Base-by-base conservation (phyloP, 2,797 vertebrate genomes). In the Coluber constrictor region DNA sequence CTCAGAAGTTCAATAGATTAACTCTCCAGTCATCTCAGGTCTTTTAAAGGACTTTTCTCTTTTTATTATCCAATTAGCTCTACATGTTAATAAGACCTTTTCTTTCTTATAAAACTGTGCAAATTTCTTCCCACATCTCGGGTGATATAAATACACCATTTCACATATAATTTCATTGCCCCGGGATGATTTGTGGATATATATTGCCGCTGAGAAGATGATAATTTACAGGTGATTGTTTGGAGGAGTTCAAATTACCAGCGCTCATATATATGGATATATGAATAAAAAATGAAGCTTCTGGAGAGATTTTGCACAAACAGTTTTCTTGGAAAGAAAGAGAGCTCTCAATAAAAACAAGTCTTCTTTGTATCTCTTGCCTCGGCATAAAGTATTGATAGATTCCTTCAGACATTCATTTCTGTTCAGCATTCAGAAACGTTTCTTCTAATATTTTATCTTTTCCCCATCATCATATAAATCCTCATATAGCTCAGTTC, bases 191-290 rank as follows among this genome's bases (percentile, higher is more conserved):
- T 95, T 95, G 94, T 95, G 92, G 87, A 79, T 96, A 92, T 95
- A 93, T 95, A 96, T 90, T 94, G 93, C 94, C 92, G 91, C 93
- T 90, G 94, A 94, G 95, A 96, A 95, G 95, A 94, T 92, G 92
- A 94, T 95, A 95, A 97, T 97, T 97, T 96, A 97, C 95, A 95
- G 90, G 94, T 95, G 95, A 97, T 97, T 96, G 96, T 97, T 97
- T 96, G 94, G 94, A 95, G 93, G 90, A 92, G 93, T 96, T 97
- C 93, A 96, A 92, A 96, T 97, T 96, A 94, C 94, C 94, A 94
- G 93, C 92, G 87, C 87, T 96, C 94, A 94, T 94, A 96, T 96
- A 95, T 95, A 97, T 95, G 92, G 95, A 95, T 96, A 95, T 94
- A 96, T 95, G 95, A 96, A 97, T 96, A 97, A 97, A 97, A 95